These are phyloP conservation scores for Chloroceryle inda DNA, from an alignment of 2,797 vertebrate genomes.

Conservation along the genomic window DNA sequence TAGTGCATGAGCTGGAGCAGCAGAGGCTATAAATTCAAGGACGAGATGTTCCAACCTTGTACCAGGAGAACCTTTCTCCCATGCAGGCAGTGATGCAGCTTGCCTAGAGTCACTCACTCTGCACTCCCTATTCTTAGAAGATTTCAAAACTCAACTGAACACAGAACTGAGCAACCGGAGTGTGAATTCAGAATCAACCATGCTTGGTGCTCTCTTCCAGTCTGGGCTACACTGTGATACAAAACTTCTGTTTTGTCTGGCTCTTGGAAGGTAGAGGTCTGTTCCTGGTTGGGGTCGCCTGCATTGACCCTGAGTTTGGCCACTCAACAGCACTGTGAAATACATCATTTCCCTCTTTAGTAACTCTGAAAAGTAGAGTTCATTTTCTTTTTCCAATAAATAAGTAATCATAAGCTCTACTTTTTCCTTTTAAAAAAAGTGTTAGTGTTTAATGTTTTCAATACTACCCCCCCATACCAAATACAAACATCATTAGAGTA, in stretches of 20 bases:
- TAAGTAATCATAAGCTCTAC: accelerated
- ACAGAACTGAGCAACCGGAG: neutral
- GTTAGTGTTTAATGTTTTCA: neutral
- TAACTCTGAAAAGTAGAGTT: neutral
- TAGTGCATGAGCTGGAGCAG: accelerated
- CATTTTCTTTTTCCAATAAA: neutral
- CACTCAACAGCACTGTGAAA: neutral
- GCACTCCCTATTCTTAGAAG: neutral
- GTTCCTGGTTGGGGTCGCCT: neutral
- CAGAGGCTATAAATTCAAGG: neutral
- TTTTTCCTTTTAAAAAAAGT: neutral
- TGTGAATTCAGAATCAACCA: neutral
- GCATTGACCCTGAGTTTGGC: neutral
- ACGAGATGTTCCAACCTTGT: neutral
- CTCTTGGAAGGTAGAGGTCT: neutral
- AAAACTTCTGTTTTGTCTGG: neutral
- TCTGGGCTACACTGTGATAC: neutral
- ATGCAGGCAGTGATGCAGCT: accelerated
- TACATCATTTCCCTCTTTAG: neutral
- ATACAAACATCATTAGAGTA: neutral
- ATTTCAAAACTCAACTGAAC: neutral
- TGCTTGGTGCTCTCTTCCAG: neutral
- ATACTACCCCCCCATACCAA: neutral
- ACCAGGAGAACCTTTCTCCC: neutral
- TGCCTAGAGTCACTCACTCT: neutral